Conservation (phyloP, 2,797 vertebrate genomes). For the Alectoris magna region DNA sequence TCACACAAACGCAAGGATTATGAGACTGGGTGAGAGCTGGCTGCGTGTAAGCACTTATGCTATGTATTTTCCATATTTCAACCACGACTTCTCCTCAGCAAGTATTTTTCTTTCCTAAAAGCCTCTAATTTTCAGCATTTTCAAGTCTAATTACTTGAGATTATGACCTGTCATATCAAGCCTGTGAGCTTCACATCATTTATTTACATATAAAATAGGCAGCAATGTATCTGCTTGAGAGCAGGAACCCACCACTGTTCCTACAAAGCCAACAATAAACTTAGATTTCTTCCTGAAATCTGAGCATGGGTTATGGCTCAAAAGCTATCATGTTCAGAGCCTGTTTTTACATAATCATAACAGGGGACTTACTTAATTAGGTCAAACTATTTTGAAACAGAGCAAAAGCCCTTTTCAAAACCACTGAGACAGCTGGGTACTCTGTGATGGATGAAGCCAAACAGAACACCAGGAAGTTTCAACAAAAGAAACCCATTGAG, state of each 20-base stretch:
- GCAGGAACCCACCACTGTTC: background rate
- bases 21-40: background rate
- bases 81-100: background rate
- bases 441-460: background rate
- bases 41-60: background rate
- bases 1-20: background rate
- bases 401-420: background rate
- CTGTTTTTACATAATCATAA: background rate
- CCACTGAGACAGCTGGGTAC: background rate
- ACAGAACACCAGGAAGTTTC: background rate
- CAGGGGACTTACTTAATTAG: background rate
- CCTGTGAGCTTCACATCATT: background rate
- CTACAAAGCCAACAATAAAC: background rate
- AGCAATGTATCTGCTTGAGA: background rate
- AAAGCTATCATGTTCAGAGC: slow-evolving; percentile 2
- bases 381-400: slow-evolving; percentile 17
- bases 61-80: background rate
- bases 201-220: slow-evolving; percentile 38
- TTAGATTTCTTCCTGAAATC: background rate
- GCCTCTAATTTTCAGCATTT: background rate
- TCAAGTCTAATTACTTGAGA: slow-evolving; percentile 27
- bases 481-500: background rate
- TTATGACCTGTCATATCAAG: slow-evolving; percentile 22
- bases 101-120: background rate
- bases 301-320: background rate